Evolutionary conservation across 2,888 invertebrate genomes (phyloP), one percentile per base, ranked within the genome.

Genomic region (Aporophyla nigra): DNA sequence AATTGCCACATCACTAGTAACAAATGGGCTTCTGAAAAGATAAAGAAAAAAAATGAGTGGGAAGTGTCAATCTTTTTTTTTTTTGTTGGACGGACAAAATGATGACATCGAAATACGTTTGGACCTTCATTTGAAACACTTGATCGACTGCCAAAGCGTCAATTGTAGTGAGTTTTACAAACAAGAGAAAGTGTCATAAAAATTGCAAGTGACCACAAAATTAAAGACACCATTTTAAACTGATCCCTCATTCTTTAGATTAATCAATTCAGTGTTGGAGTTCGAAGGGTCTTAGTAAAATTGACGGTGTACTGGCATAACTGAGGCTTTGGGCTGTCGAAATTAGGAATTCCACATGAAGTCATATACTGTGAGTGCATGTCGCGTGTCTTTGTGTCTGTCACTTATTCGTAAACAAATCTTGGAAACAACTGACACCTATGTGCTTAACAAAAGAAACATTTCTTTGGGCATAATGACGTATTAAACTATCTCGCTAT

Each of bases 141-240:
- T 94, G 95, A 91, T 90, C 87, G 51, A 76, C 72, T 89, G 94
- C 95, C 95, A 95, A 93, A 86, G 84, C 76, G 71, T 21, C 74
- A 59, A 77, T 69, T 76, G 80, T 80, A 87, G 74, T 82, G 49
- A 59, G 84, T 80, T 79, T 82, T 82, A 75, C 80, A 80, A 85
- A 76, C 78, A 86, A 83, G 87, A 82, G 87, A 89, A 89, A 87
- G 86, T 86, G 86, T 87, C 84, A 84, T 88, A 86, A 83, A 86
- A 82, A 84, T 84, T 84, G 74, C 77, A 76, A 86, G 84, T 87
- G 85, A 88, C 87, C 88, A 86, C 87, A 79, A 76, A 88, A 71
- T 75, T 66, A 65, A 49, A 24, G 21, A 87, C 90, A 91, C 91
- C 78, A 76, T 71, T 78, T 33, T 73, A 75, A 66, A 40, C 4